Percentiles rank a stretch among this genome's conserved stretches.
phyloP scores from a whole-genome alignment of 1,140 invertebrate species.

The Drosophila insularis region DNA sequence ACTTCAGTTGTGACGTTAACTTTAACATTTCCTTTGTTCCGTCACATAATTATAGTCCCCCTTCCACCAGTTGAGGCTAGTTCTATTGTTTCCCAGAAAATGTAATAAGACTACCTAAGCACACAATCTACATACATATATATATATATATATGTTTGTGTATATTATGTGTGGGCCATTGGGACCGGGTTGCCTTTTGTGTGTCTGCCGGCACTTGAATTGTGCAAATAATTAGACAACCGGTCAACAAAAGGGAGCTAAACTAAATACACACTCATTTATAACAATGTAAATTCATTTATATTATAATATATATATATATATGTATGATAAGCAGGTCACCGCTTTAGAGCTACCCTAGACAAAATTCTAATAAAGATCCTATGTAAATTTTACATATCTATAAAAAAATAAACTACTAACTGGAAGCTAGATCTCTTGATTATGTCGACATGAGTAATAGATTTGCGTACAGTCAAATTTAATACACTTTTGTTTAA shows the following conservation, averaged over 20 bases:
- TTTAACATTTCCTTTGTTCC: background rate
- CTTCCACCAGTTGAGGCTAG: background rate
- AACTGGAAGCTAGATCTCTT: too few species aligned
- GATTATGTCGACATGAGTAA: too few species aligned
- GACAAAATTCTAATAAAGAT: background rate
- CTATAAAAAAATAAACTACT: background rate
- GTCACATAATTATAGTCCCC: background rate
- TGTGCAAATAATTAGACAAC: conserved; percentile 71
- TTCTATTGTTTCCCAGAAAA: conserved; percentile 47
- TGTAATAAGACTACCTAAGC: conserved; percentile 41
- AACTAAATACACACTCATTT: conserved; percentile 27
- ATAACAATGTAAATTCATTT: conserved; percentile 55
- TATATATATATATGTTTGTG: conserved; percentile 11
- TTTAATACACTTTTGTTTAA: background rate
- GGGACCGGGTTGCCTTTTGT: conserved; percentile 33
- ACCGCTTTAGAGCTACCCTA: background rate
- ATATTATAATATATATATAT: conserved; percentile 33
- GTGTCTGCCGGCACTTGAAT: conserved; percentile 56
- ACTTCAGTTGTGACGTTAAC: background rate
- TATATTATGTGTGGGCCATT: conserved; percentile 51
- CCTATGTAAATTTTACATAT: too few species aligned
- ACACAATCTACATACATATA: background rate
- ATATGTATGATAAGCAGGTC: background rate
- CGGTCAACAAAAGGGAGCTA: conserved; percentile 37
- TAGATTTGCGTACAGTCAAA: too few species aligned